Evolutionary conservation across 1,140 invertebrate genomes (phyloP).

Genomic region (Bombus impatiens): DNA sequence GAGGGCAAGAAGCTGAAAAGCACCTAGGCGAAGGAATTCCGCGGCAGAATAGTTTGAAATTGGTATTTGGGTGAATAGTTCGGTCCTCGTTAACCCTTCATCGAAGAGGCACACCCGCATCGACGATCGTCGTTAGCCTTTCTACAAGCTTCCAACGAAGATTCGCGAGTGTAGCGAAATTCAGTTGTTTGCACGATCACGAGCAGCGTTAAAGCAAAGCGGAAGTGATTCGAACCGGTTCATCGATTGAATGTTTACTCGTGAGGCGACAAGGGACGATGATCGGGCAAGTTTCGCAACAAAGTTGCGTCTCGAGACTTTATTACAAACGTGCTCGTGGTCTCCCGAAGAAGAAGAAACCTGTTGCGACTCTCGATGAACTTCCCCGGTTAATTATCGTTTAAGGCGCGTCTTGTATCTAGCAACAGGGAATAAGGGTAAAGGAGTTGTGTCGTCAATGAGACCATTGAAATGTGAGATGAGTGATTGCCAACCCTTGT

Average conservation of each 20-base stretch:
- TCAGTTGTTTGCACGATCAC: not conserved
- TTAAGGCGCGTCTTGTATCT: not conserved
- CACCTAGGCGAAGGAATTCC: not conserved
- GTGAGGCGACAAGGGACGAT: not conserved
- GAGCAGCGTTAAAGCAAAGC: not conserved
- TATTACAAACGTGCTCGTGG: not conserved
- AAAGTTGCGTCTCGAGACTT: not conserved
- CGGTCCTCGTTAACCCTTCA: not conserved
- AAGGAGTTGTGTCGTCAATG: not conserved
- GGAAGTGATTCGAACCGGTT: not conserved
- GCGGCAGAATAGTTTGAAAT: not conserved
- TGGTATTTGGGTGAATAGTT: slow-evolving; percentile 4
- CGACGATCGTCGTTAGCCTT: not conserved
- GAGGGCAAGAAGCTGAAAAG: no score
- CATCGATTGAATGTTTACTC: not conserved
- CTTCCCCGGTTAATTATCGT: not conserved
- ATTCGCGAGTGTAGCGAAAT: not conserved
- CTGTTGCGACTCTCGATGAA: not conserved
- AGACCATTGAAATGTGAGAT: no score
- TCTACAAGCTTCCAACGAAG: not conserved
- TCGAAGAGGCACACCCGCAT: not conserved
- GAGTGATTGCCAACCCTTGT: no score
- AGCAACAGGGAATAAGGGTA: not conserved
- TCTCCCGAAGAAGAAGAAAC: not conserved
- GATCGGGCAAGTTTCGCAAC: not conserved